Percentiles rank a stretch among this genome's conserved stretches.
Conservation (phyloP, 37 sponge, comb jelly and placozoan genomes). For the Geodia barretti region DNA sequence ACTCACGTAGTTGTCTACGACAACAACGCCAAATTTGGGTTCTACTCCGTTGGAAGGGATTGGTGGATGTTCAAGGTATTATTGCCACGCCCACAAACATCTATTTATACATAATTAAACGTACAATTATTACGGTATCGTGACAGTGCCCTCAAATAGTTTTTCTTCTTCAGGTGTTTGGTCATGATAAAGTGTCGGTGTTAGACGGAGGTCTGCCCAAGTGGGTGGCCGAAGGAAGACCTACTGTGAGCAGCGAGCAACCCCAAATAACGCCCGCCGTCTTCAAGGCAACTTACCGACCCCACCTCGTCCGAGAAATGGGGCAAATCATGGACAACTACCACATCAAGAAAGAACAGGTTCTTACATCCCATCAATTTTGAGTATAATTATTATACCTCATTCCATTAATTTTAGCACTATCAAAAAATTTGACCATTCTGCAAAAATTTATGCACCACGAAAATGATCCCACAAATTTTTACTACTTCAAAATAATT, state of each 20-base stretch:
- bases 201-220: slow-evolving; percentile 82
- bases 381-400: neutral
- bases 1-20: slow-evolving; percentile 82
- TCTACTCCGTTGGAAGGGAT: slow-evolving; percentile 69
- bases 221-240: slow-evolving; percentile 56
- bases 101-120: too few relatives aligned
- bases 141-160: neutral
- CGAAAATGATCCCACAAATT: too few relatives aligned
- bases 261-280: slow-evolving; percentile 3
- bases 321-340: slow-evolving; percentile 26
- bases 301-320: slow-evolving; percentile 20
- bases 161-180: slow-evolving; percentile 43
- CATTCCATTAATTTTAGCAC: neutral
- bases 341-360: slow-evolving; percentile 33
- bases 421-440: neutral
- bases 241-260: slow-evolving; percentile 33
- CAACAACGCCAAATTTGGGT: slow-evolving; percentile 74
- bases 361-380: too few relatives aligned
- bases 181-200: slow-evolving; percentile 76
- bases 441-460: neutral
- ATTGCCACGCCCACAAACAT: too few relatives aligned
- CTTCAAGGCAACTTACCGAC: slow-evolving; percentile 37
- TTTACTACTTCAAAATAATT: neutral
- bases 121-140: neutral
- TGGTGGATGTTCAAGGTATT: slow-evolving; percentile 74